phyloP scores from a whole-genome alignment of 2,113 vertebrate species.

The mouse (Mus musculus) region DNA sequence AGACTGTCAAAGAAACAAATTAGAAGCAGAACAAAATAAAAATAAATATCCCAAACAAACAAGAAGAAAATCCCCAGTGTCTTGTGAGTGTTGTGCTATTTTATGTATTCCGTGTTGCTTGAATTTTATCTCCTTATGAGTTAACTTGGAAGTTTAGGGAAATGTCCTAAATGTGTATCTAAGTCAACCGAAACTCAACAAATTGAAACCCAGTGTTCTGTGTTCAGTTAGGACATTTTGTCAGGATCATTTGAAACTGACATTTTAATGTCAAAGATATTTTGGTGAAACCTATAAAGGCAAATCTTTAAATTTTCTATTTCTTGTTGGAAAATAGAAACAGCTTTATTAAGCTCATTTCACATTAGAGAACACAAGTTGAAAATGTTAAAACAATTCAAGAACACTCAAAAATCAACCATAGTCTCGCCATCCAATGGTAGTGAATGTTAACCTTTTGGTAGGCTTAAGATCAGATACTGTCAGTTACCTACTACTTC shows the following conservation, averaged over 20 bases:
- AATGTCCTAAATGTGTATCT: constrained; percentile 4
- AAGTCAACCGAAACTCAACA: background rate
- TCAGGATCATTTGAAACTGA: constrained; percentile 41
- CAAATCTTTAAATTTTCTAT: constrained; percentile 32
- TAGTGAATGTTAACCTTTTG: background rate
- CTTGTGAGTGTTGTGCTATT: background rate
- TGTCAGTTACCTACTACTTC: background rate
- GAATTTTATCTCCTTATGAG: constrained; percentile 3
- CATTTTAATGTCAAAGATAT: constrained; percentile 56
- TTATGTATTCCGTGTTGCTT: background rate
- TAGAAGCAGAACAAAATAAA: background rate
- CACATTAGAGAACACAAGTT: background rate
- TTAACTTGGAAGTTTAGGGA: constrained; percentile 25
- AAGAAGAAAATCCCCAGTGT: background rate
- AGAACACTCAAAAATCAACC: background rate
- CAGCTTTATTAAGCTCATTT: constrained; percentile 10
- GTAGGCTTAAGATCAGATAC: background rate
- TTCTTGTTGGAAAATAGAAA: constrained; percentile 32
- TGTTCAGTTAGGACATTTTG: constrained; percentile 35
- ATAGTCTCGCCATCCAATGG: background rate
- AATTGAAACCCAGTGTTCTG: background rate
- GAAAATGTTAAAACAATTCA: background rate
- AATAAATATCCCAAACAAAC: background rate
- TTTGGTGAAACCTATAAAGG: constrained; percentile 44
- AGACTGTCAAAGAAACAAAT: background rate